Evolutionary conservation across 2,797 vertebrate species (phyloP).

Genomic region (Pithecia hirsuta): DNA sequence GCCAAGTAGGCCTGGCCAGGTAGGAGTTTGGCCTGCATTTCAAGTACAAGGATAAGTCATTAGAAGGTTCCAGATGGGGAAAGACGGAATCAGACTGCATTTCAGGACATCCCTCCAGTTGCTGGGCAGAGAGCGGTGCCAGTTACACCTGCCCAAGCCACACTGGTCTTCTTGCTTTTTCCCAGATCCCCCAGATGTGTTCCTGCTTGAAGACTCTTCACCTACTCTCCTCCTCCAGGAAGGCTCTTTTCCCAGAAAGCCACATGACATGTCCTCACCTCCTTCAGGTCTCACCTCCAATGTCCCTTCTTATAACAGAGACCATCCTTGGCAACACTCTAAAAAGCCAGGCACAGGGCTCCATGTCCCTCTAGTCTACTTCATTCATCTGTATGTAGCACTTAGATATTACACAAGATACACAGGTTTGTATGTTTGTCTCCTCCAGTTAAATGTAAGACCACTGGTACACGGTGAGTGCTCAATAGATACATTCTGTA

Average conservation of each 20-base stretch:
- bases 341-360: background rate
- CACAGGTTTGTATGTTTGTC: background rate
- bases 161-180: background rate
- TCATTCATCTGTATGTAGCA: background rate
- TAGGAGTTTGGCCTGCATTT: background rate
- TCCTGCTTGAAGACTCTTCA: background rate
- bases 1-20: background rate
- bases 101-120: background rate
- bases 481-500: background rate
- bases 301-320: background rate
- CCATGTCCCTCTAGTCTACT: too few species aligned
- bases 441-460: background rate
- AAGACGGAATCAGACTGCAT: background rate
- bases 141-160: background rate
- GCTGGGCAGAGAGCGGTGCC: accelerated
- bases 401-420: background rate
- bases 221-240: background rate
- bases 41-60: accelerated
- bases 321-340: background rate
- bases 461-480: background rate
- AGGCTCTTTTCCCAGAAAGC: background rate
- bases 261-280: background rate
- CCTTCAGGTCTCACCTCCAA: background rate
- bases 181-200: background rate
- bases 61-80: background rate